Evolutionary conservation across 1,140 invertebrate genomes (phyloP).

Genomic region (Drosophila repleta): DNA sequence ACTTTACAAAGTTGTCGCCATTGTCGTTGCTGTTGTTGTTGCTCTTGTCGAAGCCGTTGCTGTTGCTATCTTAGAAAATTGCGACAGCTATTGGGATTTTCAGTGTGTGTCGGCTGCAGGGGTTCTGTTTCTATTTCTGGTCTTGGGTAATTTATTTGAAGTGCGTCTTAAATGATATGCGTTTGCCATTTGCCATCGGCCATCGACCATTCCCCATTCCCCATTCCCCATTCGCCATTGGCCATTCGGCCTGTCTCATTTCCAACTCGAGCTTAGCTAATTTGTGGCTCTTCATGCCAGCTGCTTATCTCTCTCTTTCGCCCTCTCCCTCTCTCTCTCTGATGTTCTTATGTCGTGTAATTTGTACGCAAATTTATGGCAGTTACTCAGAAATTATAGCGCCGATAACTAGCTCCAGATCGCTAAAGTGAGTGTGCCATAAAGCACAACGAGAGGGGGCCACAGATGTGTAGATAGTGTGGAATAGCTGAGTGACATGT

Average conservation of each 20-base stretch:
- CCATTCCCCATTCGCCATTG: slow-evolving; percentile 6
- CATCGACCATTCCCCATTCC: slow-evolving; percentile 24
- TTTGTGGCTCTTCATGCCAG: slow-evolving; percentile 54
- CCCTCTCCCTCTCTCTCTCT: slow-evolving; percentile 51
- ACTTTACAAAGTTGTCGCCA: slow-evolving; percentile 80
- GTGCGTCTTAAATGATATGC: slow-evolving; percentile 77
- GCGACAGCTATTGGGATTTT: slow-evolving; percentile 45
- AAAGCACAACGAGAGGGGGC: neutral
- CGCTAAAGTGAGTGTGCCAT: slow-evolving; percentile 4
- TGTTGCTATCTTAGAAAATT: slow-evolving; percentile 65
- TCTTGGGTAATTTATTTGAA: slow-evolving; percentile 70
- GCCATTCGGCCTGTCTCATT: slow-evolving; percentile 58
- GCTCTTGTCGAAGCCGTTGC: slow-evolving; percentile 13
- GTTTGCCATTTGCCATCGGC: slow-evolving; percentile 47
- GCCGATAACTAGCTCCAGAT: slow-evolving; percentile 32
- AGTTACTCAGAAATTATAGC: slow-evolving; percentile 69
- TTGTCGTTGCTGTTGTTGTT: slow-evolving; percentile 53
- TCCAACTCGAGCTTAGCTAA: slow-evolving; percentile 57
- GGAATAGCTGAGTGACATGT: slow-evolving; percentile 6
- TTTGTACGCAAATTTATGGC: slow-evolving; percentile 74
- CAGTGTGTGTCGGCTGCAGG: slow-evolving; percentile 18
- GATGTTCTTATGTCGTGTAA: slow-evolving; percentile 43
- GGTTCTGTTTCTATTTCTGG: slow-evolving; percentile 62
- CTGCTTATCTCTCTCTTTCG: slow-evolving; percentile 59
- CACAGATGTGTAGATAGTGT: neutral